These are phyloP conservation scores for Symphodus melops DNA, from an alignment of 2,113 vertebrate genomes.

Conservation along the genomic window DNA sequence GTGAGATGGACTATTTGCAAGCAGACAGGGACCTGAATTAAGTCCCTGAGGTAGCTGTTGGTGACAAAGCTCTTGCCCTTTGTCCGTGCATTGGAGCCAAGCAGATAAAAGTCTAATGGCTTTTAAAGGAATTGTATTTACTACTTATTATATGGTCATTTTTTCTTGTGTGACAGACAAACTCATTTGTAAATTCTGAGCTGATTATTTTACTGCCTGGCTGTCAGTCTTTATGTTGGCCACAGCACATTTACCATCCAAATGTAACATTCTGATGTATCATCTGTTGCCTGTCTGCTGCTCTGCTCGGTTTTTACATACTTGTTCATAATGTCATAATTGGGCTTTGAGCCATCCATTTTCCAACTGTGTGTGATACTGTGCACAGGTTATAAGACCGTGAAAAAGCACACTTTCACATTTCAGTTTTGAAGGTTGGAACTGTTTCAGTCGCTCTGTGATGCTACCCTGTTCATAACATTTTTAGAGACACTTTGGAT, in stretches of 20 bases:
- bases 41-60: too few relatives aligned
- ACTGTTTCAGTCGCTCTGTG: not conserved
- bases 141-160: too few relatives aligned
- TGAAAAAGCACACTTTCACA: not conserved
- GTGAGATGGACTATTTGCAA: too few relatives aligned
- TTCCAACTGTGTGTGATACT: too few relatives aligned
- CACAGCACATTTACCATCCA: not conserved
- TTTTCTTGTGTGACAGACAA: too few relatives aligned
- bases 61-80: too few relatives aligned
- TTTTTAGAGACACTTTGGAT: constrained; percentile 8
- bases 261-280: constrained; percentile 12
- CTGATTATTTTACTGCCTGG: not conserved
- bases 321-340: not conserved
- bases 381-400: too few relatives aligned
- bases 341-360: not conserved
- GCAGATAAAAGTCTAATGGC: too few relatives aligned
- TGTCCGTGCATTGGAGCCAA: too few relatives aligned
- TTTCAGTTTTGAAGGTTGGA: not conserved
- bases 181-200: too few relatives aligned
- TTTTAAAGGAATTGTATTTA: too few relatives aligned
- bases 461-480: constrained; percentile 2
- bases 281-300: constrained; percentile 28
- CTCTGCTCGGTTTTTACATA: not conserved
- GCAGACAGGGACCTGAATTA: too few relatives aligned
- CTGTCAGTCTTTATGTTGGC: not conserved